Conservation (phyloP, 2,888 invertebrate genomes). For the Ommatoiulus sabulosus region DNA sequence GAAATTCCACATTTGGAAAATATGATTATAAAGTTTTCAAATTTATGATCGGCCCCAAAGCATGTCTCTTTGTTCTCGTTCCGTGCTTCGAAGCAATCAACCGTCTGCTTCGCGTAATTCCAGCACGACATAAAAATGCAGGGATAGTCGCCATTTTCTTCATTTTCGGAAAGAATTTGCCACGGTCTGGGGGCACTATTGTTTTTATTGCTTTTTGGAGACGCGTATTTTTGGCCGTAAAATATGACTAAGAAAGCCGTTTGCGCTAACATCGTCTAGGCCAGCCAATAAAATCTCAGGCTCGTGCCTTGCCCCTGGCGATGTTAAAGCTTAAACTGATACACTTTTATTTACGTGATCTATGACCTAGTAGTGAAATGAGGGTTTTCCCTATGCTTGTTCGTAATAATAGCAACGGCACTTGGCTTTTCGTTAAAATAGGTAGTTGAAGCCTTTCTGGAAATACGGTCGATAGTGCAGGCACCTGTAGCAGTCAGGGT, state of each 20-base stretch:
- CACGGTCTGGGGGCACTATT: background rate
- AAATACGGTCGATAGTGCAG: no score
- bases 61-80: background rate
- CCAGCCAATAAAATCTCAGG: background rate
- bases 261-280: slow-evolving; percentile 31
- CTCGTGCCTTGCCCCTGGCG: background rate
- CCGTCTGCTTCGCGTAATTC: background rate
- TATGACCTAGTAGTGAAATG: background rate
- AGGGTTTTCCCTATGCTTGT: no score
- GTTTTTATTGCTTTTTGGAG: slow-evolving; percentile 43
- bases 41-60: slow-evolving; percentile 35
- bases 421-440: no score
- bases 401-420: no score
- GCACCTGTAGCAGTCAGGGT: no score
- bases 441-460: no score
- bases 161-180: slow-evolving; percentile 15
- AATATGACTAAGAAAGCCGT: slow-evolving; percentile 41
- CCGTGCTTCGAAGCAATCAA: background rate
- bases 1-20: background rate
- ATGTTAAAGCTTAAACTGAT: slow-evolving; percentile 30
- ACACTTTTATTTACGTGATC: background rate
- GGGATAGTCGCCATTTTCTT: slow-evolving; percentile 2
- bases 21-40: background rate
- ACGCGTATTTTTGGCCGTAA: slow-evolving; percentile 12
- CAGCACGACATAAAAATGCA: background rate